Conservation (phyloP, 2,888 invertebrate species). For the Baccha elongata region DNA sequence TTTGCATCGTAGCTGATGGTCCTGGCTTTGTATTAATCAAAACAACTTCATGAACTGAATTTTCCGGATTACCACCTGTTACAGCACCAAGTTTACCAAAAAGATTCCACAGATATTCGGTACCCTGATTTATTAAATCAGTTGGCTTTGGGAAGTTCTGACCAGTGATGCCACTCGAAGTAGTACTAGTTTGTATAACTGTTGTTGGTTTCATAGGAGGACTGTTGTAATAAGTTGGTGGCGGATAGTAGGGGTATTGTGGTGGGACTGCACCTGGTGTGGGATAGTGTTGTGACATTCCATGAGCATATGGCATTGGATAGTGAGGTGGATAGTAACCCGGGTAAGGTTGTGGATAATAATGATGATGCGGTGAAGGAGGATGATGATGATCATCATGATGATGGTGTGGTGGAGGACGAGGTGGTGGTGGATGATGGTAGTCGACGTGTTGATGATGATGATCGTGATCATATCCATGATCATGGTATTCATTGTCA, state of each 20-base stretch:
- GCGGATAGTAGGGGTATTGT: slow-evolving; percentile 8
- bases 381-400: slow-evolving; percentile 15
- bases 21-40: slow-evolving; percentile 1
- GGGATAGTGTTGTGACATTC: neutral
- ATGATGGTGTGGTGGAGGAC: slow-evolving; percentile 16
- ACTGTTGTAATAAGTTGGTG: slow-evolving; percentile 9
- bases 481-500: neutral
- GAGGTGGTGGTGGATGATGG: slow-evolving; percentile 1
- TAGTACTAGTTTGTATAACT: neutral
- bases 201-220: neutral
- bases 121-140: slow-evolving; percentile 8
- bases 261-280: neutral
- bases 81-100: slow-evolving; percentile 15
- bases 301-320: slow-evolving; percentile 2
- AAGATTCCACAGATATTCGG: slow-evolving; percentile 14
- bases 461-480: neutral
- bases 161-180: neutral
- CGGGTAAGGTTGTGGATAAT: slow-evolving; percentile 25
- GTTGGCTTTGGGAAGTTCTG: neutral
- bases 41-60: slow-evolving; percentile 1
- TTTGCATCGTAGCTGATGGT: neutral
- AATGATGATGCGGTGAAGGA: slow-evolving; percentile 14
- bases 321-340: slow-evolving; percentile 35
- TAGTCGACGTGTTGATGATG: no score
- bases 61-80: neutral